Evolutionary conservation across 1,140 invertebrate species (phyloP), one percentile per base, ranked within the genome.

Genomic region (Cryptotermes secundus): DNA sequence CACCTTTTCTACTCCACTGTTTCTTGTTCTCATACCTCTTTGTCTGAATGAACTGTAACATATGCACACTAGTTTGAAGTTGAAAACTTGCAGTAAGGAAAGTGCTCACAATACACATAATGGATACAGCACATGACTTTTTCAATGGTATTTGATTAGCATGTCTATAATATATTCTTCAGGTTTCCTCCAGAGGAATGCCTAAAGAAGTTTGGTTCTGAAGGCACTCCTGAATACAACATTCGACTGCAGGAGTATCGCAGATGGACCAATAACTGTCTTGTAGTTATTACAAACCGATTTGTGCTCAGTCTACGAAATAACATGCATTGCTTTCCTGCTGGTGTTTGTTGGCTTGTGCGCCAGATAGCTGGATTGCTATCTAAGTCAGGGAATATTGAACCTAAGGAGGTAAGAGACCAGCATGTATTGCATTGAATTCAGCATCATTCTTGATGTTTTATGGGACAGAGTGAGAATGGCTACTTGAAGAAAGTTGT

Each of bases 291-390:
- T 53, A 93, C 96, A 2, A 94, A 94, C 87, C 92, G 93, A 86
- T 99, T 99, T 88, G 95, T 99, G 83, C 90, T 92, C 14, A 96
- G 96, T 80, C 93, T 99, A 85, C 92, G 94, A 80, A 95, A 96
- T 85, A 97, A 97, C 88, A 95, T 98, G 91, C 93, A 96, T 84
- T 96, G 96, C 87, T 99, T 99, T 90, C 98, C 98, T 0, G 94
- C 95, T 12, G 93, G 94, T n/a, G 90, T 96, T 16, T 93, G 93
- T 45, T 96, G 95, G 95, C 92, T 96, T 53, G 93, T 96, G 1
- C 92, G 94, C 85, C 95, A 96, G 86, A 94, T 96, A 86, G 93
- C 93, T n/a, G 92, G 93, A 80, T 90, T 95, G 35, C 89, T 96
- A 14, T 92, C 92, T 9, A 94, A 95, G 87, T 92, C 89, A 86